Evolutionary conservation across 2,888 invertebrate genomes (phyloP), one percentile per base, ranked within the genome.

Genomic region (Tridacna crocea): DNA sequence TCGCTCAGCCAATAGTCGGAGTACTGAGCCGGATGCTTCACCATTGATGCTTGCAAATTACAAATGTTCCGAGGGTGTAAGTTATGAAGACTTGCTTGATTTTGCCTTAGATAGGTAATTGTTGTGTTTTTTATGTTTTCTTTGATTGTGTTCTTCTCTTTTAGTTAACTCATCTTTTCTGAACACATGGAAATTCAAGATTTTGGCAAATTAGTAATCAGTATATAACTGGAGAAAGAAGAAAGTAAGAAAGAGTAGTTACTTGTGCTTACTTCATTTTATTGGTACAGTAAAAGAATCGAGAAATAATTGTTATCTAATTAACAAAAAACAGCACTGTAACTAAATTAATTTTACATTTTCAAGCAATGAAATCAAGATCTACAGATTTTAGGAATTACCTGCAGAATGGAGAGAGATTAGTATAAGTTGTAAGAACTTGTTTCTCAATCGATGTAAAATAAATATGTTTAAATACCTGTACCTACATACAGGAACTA

Each of bases 51-150:
- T 93, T 60, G 91, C 92, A 63, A 92, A 94, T 88, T 94, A 94
- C 90, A 94, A 94, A 88, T 93, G 95, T 89, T 96, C 96, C 70
- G 98, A 97, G 89, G 92, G 90, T 86, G 98, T 98, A 0, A 98
- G 98, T 72, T 98, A 98, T 90, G 98, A 98, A 94, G 98, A 98
- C 95, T 95, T 98, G 79, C 94, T 98, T 77, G 98, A 98, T 93
- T 98, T 98, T 93, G 97, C 98, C 19, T 96, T 97, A 19, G 98
- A 98, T 93, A 92, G 92, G 92, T 92, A 92, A 91, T 86, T 86
- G 84, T 87, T 87, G 86, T 88, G 84, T 77, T 86, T 80, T 79
- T 84, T 83, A 55, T 80, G 58, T 78, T 81, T 78, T 82, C 63
- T 36, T 36, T 83, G 65, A 83, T 77, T 75, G 58, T 81, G 70